Percentiles rank a stretch among this genome's conserved stretches.
Evolutionary conservation across 2,888 invertebrate species (phyloP).

Genomic region (Neoascia interrupta): DNA sequence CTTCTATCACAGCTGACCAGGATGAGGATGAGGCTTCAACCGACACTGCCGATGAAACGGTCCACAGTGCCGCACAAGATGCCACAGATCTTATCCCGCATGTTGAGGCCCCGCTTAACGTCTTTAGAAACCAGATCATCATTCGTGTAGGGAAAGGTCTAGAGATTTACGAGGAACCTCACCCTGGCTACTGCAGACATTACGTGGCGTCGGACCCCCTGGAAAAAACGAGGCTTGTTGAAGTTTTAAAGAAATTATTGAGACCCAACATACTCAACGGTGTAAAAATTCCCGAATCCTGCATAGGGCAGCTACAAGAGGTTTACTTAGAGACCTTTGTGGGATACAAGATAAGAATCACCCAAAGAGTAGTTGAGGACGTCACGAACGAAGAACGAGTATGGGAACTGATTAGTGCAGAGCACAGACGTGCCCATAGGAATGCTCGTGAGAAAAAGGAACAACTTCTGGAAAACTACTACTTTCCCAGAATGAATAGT

Average conservation of each 20-base stretch:
- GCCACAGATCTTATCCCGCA: conserved; percentile 62
- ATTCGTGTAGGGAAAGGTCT: conserved; percentile 24
- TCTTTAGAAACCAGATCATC: conserved; percentile 58
- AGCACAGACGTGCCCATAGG: not conserved
- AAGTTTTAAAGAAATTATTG: not conserved
- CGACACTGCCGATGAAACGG: conserved; percentile 15
- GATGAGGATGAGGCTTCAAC: not conserved
- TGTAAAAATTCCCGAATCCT: conserved; percentile 29
- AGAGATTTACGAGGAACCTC: conserved; percentile 16
- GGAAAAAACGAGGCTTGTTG: not conserved
- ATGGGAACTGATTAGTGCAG: not conserved
- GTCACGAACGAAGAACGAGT: not conserved
- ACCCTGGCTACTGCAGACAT: conserved; percentile 36
- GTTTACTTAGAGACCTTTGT: conserved; percentile 11
- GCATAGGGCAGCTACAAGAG: not conserved
- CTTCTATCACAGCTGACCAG: not conserved
- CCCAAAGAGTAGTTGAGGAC: not conserved
- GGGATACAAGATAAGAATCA: not conserved
- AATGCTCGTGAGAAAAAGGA: conserved; percentile 9
- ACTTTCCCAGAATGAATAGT: not conserved
- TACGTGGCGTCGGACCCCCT: not conserved
- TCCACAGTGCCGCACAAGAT: conserved; percentile 63
- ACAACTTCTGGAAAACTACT: not conserved
- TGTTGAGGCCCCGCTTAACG: conserved; percentile 54
- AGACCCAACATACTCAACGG: conserved; percentile 32